These are phyloP conservation scores for Nephrocerus scutellatus DNA, from an alignment of 2,888 invertebrate species.

Conservation along the genomic window DNA sequence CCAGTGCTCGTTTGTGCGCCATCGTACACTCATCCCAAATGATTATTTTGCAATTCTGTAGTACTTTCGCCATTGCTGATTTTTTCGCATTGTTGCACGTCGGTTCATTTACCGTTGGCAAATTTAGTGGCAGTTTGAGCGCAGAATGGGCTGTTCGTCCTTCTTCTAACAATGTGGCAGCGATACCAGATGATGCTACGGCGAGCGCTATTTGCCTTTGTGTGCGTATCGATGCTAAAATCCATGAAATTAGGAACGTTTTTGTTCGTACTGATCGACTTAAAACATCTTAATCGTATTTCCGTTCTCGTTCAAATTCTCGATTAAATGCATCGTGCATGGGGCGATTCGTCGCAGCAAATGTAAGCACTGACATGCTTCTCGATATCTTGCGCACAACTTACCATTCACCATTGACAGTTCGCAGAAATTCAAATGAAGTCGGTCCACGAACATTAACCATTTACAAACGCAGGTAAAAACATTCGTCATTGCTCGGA, in stretches of 20 bases:
- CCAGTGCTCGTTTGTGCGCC: constrained; percentile 23
- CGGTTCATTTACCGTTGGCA: constrained; percentile 10
- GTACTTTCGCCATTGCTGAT: too few relatives aligned
- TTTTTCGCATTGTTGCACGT: constrained; percentile 19
- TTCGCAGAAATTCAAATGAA: too few relatives aligned
- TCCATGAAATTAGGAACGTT: constrained; percentile 5
- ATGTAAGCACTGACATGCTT: too few relatives aligned
- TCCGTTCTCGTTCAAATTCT: constrained; percentile 14
- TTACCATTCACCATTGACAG: too few relatives aligned
- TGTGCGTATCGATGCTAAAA: constrained; percentile 8
- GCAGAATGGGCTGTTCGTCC: constrained; percentile 14
- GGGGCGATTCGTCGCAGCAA: constrained; percentile 14
- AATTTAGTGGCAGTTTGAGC: constrained; percentile 12
- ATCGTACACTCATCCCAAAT: constrained; percentile 34
- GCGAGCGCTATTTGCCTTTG: constrained; percentile 11
- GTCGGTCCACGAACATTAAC: too few relatives aligned
- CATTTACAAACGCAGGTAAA: too few relatives aligned
- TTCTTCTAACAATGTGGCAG: constrained; percentile 15
- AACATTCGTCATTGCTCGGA: too few relatives aligned
- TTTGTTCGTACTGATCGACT: constrained; percentile 11
- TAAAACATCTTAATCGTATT: constrained; percentile 12
- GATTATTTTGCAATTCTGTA: constrained; percentile 11
- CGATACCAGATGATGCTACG: constrained; percentile 16
- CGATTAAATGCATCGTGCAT: constrained; percentile 16
- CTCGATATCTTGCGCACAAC: too few relatives aligned